A percentile compares a stretch with the other conserved stretches of the same genome.
These are phyloP conservation scores for Apamea anceps DNA, from an alignment of 2,888 invertebrate genomes.

Conservation along the genomic window DNA sequence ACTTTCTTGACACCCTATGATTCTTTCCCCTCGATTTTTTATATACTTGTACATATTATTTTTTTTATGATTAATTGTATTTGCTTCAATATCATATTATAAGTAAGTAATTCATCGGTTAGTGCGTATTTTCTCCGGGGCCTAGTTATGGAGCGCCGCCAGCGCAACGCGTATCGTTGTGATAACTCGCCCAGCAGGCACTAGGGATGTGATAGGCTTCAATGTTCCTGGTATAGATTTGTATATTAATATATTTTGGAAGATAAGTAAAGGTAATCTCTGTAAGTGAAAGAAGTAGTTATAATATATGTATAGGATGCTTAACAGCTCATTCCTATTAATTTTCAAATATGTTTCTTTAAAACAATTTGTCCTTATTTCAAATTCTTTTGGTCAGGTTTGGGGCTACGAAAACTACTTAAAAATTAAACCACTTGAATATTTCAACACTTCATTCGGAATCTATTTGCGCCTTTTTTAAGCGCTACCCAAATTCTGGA, in stretches of 20 bases:
- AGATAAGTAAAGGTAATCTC: no score
- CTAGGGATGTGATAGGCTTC: conserved; percentile 42
- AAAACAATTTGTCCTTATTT: neutral
- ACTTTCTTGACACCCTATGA: no score
- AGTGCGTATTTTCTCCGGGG: conserved; percentile 63
- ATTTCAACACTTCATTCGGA: conserved; percentile 29
- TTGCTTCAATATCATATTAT: conserved; percentile 55
- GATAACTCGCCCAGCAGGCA: conserved; percentile 37
- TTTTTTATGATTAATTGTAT: conserved; percentile 35
- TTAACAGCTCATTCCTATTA: neutral
- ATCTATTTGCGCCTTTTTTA: conserved; percentile 33
- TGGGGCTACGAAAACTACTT: neutral
- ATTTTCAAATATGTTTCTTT: conserved; percentile 1
- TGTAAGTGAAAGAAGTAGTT: neutral
- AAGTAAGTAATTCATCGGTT: conserved; percentile 47
- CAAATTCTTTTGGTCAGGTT: conserved; percentile 1
- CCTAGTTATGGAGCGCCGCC: conserved; percentile 64
- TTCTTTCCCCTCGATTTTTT: no score
- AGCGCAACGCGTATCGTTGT: conserved; percentile 56
- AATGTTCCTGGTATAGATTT: conserved; percentile 1
- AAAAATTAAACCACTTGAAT: conserved; percentile 36
- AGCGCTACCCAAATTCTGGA: conserved; percentile 30
- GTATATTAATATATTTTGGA: neutral
- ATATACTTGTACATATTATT: no score
- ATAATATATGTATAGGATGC: neutral